Evolutionary conservation across 1,140 invertebrate genomes (phyloP), one percentile per base, ranked within the genome.

Genomic region (Macrotrachela quadricornifera): DNA sequence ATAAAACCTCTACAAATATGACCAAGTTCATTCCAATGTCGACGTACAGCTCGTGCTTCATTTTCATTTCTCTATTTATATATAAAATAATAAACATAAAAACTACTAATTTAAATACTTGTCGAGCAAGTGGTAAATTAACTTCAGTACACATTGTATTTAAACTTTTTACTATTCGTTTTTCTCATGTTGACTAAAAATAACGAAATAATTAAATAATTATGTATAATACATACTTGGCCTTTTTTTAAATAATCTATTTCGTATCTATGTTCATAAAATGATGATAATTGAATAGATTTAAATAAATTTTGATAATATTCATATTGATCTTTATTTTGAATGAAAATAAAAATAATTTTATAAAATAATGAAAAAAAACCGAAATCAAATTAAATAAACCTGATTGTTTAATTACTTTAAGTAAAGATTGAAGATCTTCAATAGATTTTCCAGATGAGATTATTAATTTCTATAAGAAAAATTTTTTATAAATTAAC

Each of bases 131-230:
- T 45, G 67, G 65, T 51, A 71, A 66, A 57, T 81, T 82, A 37
- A 92, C 70, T 69, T 94, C 85, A 51, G 78, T 80, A 57, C 83
- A 85, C 81, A 92, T 91, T 4, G 85, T 86, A 71, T 91, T 87
- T 38, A 94, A 70, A 15, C 85, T 90, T 71, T 92, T 92, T 58
- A 87, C 79, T 52, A 92, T 85, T 56, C 86, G 75, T 60, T 84
- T 80, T 69, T 92, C 86, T 86, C 87, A 92, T 54, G 82, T 79
- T 51, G 80, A 78, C 69, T 84, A 51, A 18, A 54, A 57, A 36
- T 39, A 21, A 14, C 40, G 10, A 13, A 44, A 51, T 44, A n/a
- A 36, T 17, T 13, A 15, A 16, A 11, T 47, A n/a, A 13, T 18
- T 6, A 21, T 36, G 10, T 13, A 21, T n/a, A 43, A n/a, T 0